These are phyloP conservation scores for Pectinophora gossypiella DNA, from an alignment of 1,140 invertebrate genomes.

Conservation along the genomic window DNA sequence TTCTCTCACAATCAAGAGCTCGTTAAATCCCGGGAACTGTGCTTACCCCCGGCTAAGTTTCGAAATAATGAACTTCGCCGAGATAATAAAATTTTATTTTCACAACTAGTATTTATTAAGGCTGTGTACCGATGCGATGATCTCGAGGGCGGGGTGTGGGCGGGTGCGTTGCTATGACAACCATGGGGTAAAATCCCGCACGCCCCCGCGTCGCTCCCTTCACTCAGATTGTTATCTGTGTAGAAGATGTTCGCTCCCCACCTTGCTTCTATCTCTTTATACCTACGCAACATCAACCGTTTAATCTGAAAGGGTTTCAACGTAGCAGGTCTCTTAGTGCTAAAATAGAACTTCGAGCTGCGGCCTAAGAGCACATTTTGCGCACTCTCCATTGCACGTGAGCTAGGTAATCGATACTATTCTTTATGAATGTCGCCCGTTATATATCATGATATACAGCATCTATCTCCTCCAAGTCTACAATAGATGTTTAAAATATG, in stretches of 20 bases:
- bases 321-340: neutral
- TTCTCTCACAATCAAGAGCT: constrained; percentile 21
- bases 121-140: constrained; percentile 40
- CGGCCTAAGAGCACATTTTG: neutral
- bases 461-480: constrained; percentile 2
- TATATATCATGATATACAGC: constrained; percentile 15
- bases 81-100: constrained; percentile 73
- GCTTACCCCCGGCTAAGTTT: constrained; percentile 44
- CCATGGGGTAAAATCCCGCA: constrained; percentile 47
- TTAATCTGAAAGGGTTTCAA: constrained; percentile 66
- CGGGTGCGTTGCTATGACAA: constrained; percentile 53
- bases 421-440: constrained; percentile 14
- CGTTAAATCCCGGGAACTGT: constrained; percentile 42
- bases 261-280: constrained; percentile 40
- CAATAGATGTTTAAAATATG: too few species aligned
- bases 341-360: neutral
- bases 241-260: constrained; percentile 55
- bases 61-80: constrained; percentile 59
- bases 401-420: constrained; percentile 29
- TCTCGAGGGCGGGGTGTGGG: constrained; percentile 48
- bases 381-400: constrained; percentile 6
- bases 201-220: constrained; percentile 57
- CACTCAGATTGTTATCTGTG: constrained; percentile 61
- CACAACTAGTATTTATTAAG: constrained; percentile 60
- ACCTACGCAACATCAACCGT: constrained; percentile 47